phyloP scores from a whole-genome alignment of 1,140 invertebrate genomes.

The Rhyacophila brunnea region DNA sequence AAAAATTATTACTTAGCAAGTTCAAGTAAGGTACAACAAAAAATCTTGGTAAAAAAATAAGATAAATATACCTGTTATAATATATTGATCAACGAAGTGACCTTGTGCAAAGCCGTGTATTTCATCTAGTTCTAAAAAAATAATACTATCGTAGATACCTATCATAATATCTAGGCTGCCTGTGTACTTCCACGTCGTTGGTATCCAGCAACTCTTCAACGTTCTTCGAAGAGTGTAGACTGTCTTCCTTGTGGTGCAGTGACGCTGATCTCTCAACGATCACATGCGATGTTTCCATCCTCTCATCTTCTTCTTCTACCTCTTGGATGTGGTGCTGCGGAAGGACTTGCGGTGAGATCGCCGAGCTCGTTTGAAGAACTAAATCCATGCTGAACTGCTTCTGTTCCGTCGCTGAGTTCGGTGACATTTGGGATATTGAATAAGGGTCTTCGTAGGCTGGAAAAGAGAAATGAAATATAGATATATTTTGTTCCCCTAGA shows the following conservation, averaged over 20 bases:
- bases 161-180: conserved; percentile 49
- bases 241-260: conserved; percentile 38
- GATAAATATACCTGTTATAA: too few relatives aligned
- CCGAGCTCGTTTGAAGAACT: conserved; percentile 39
- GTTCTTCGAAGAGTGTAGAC: conserved; percentile 43
- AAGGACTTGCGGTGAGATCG: conserved; percentile 45
- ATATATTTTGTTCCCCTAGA: too few relatives aligned
- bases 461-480: conserved; percentile 23
- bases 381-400: conserved; percentile 29
- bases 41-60: too few relatives aligned
- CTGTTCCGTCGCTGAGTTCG: conserved; percentile 48
- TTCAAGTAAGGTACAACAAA: too few relatives aligned
- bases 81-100: too few relatives aligned
- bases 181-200: conserved; percentile 48
- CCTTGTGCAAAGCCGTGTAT: too few relatives aligned
- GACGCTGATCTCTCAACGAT: conserved; percentile 47
- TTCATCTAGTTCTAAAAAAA: too few relatives aligned
- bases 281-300: conserved; percentile 34
- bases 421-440: conserved; percentile 57
- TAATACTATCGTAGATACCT: too few relatives aligned
- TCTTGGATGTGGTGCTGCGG: conserved; percentile 41
- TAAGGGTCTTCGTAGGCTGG: conserved; percentile 54
- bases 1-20: too few relatives aligned
- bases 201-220: conserved; percentile 45
- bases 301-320: conserved; percentile 37